A percentile compares a stretch with the other conserved stretches of the same genome.
These are phyloP conservation scores for Ptychochromis oligacanthus DNA, from an alignment of 2,113 vertebrate species.

Conservation along the genomic window DNA sequence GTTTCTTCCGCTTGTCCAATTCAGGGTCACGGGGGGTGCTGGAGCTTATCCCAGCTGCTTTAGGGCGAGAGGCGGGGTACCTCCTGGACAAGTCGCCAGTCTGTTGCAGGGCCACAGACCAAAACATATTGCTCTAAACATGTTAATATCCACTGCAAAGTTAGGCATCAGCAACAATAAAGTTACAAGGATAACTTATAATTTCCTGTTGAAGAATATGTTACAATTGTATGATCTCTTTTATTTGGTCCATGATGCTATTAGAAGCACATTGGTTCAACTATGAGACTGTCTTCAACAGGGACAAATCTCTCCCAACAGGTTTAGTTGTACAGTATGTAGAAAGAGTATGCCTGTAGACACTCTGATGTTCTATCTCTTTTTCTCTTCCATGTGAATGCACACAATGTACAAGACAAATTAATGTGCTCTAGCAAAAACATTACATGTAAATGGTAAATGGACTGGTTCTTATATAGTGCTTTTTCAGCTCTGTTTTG, in stretches of 20 bases:
- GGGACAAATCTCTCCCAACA: neutral
- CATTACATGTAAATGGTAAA: too few species aligned
- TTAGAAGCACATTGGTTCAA: neutral
- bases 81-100: too few species aligned
- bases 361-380: neutral
- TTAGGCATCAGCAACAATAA: too few species aligned
- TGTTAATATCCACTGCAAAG: neutral
- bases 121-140: too few species aligned
- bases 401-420: neutral
- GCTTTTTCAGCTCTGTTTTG: too few species aligned
- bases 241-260: neutral
- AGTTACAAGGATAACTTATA: neutral
- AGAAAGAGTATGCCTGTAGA: neutral
- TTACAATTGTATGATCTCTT: neutral
- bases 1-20: too few species aligned
- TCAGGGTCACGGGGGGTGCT: too few species aligned
- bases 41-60: too few species aligned
- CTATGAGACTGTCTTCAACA: neutral
- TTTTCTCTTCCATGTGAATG: neutral
- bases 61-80: too few species aligned
- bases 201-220: neutral
- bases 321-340: neutral
- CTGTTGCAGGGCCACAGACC: too few species aligned
- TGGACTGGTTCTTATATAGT: too few species aligned
- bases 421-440: neutral